These are phyloP conservation scores for Porites australiensis DNA, from an alignment of 64 coral and sea anemone species.

Conservation along the genomic window DNA sequence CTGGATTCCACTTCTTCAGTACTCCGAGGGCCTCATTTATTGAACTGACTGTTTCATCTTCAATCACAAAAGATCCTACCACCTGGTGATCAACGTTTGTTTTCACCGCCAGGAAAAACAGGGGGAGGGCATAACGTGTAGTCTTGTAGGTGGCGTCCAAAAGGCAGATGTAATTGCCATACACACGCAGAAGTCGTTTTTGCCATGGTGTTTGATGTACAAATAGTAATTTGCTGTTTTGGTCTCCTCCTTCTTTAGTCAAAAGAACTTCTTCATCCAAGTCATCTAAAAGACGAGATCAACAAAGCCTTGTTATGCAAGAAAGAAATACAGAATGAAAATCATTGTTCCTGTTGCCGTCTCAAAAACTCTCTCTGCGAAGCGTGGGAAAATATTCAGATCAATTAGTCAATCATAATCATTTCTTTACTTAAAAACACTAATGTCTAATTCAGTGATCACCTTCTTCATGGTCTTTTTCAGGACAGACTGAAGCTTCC, in stretches of 20 bases:
- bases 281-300: background rate
- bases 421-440: no score
- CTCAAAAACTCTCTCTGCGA: no score
- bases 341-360: no score
- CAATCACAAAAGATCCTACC: conserved; percentile 11
- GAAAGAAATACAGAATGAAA: no score
- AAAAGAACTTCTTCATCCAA: background rate
- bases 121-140: background rate
- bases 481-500: no score
- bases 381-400: no score
- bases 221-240: conserved; percentile 8
- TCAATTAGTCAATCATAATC: no score
- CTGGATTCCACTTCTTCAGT: background rate
- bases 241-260: background rate
- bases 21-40: background rate
- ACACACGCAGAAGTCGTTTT: background rate
- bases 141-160: conserved; percentile 43
- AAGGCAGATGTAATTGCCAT: conserved; percentile 41
- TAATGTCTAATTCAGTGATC: no score
- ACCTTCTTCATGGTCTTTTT: no score
- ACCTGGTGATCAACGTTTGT: conserved; percentile 15
- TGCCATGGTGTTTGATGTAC: conserved; percentile 6
- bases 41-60: background rate
- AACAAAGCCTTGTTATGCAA: background rate
- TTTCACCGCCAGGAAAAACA: conserved; percentile 38